phyloP scores from a whole-genome alignment of 2,797 vertebrate genomes.

The Brachyalestes nurse region DNA sequence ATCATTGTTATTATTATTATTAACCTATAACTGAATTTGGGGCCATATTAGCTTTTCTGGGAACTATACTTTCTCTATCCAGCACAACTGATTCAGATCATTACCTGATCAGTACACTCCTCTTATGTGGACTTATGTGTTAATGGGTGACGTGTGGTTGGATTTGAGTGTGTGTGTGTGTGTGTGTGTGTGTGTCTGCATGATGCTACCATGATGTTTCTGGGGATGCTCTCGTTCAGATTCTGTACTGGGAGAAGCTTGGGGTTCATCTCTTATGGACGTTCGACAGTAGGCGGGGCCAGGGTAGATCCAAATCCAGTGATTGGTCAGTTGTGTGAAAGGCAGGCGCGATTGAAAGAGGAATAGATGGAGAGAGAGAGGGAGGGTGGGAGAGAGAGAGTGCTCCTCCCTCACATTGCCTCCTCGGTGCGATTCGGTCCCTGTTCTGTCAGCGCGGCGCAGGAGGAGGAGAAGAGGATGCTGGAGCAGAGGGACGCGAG shows the following conservation, averaged over 20 bases:
- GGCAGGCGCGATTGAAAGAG: constrained; percentile 71
- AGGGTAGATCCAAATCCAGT: constrained; percentile 21
- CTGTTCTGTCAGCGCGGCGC: constrained; percentile 55
- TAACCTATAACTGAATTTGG: too few relatives aligned
- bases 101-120: too few relatives aligned
- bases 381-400: constrained; percentile 60
- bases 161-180: background rate
- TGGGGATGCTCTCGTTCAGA: constrained; percentile 19
- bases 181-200: background rate
- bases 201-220: constrained; percentile 1
- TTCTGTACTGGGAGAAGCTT: constrained; percentile 7
- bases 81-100: too few relatives aligned
- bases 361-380: constrained; percentile 28
- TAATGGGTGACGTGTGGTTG: too few relatives aligned
- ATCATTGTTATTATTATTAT: too few relatives aligned
- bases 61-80: too few relatives aligned
- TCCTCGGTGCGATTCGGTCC: constrained; percentile 55
- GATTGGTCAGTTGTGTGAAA: constrained; percentile 71
- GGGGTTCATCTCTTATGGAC: constrained; percentile 64
- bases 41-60: too few relatives aligned
- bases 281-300: constrained; percentile 61
- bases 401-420: constrained; percentile 57
- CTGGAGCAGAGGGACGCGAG: constrained; percentile 10
- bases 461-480: constrained; percentile 21
- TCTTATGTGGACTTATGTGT: too few relatives aligned